Percentiles rank a stretch among this genome's conserved stretches.
phyloP scores from a whole-genome alignment of 1,140 invertebrate genomes.

The Sinonovacula constricta region DNA sequence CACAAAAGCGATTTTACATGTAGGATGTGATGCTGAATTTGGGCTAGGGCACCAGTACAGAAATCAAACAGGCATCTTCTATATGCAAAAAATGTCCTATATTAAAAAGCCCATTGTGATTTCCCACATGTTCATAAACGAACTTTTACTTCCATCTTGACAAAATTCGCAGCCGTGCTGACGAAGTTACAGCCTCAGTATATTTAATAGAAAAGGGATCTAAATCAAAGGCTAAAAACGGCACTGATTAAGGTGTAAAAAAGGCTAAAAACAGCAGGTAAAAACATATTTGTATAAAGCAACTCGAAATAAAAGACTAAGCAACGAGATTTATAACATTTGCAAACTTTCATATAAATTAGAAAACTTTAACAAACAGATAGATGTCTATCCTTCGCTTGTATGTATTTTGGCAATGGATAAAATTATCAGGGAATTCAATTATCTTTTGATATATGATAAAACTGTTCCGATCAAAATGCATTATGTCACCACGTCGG shows the following conservation, averaged over 20 bases:
- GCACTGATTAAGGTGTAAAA: slow-evolving; percentile 2
- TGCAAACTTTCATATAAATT: background rate
- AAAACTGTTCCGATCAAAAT: background rate
- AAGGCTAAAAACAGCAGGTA: slow-evolving; percentile 2
- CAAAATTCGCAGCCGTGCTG: background rate
- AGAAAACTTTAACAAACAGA: too few species aligned
- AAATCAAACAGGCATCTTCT: too few species aligned
- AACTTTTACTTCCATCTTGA: background rate
- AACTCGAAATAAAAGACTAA: background rate
- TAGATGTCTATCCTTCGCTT: too few species aligned
- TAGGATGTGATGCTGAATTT: too few species aligned
- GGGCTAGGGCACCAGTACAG: too few species aligned
- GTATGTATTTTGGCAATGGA: too few species aligned
- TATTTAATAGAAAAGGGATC: slow-evolving; percentile 11
- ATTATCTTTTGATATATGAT: background rate
- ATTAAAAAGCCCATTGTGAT: too few species aligned
- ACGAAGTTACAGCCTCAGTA: too few species aligned
- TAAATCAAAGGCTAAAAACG: slow-evolving; percentile 2
- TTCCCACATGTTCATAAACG: too few species aligned
- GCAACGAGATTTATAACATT: slow-evolving; percentile 6
- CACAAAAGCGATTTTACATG: too few species aligned
- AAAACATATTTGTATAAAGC: slow-evolving; percentile 16
- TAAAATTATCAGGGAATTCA: too few species aligned
- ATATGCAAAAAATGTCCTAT: too few species aligned
- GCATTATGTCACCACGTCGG: background rate